Conservation (phyloP, 2,888 invertebrate genomes). For the Megamerina dolium region DNA sequence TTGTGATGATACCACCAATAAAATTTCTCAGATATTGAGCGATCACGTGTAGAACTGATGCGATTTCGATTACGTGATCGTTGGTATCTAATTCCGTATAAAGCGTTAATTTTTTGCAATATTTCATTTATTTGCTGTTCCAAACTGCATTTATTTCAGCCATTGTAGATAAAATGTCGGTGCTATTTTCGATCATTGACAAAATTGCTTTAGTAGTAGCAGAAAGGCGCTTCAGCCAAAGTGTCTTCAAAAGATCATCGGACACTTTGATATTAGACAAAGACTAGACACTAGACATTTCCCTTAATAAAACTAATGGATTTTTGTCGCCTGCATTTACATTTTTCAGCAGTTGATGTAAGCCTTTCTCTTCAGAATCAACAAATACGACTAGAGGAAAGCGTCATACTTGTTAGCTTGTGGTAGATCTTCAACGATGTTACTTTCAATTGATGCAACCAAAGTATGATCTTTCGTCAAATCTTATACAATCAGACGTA, state of each 20-base stretch:
- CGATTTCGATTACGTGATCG: too few species aligned
- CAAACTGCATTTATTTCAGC: background rate
- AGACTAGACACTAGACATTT: background rate
- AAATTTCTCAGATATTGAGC: too few species aligned
- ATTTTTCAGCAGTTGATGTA: background rate
- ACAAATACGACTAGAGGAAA: too few species aligned
- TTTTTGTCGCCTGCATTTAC: background rate
- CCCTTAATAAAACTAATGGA: background rate
- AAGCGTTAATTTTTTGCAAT: too few species aligned
- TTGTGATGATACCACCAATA: too few species aligned
- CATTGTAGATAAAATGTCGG: background rate
- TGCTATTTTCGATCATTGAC: background rate
- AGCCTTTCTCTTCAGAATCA: background rate
- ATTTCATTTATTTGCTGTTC: too few species aligned
- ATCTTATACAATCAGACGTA: background rate
- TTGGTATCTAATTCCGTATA: too few species aligned
- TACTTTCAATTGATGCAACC: background rate
- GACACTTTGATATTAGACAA: background rate
- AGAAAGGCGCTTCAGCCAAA: slow-evolving; percentile 2
- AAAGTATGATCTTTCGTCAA: background rate
- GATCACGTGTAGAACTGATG: too few species aligned
- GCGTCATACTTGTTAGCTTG: too few species aligned
- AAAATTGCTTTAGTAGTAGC: background rate
- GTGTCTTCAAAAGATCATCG: slow-evolving; percentile 1
- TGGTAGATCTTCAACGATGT: too few species aligned